Percentiles rank a stretch among this genome's conserved stretches.
These are phyloP conservation scores for Chrysotoxum bicinctum DNA, from an alignment of 2,888 invertebrate genomes.

Conservation along the genomic window DNA sequence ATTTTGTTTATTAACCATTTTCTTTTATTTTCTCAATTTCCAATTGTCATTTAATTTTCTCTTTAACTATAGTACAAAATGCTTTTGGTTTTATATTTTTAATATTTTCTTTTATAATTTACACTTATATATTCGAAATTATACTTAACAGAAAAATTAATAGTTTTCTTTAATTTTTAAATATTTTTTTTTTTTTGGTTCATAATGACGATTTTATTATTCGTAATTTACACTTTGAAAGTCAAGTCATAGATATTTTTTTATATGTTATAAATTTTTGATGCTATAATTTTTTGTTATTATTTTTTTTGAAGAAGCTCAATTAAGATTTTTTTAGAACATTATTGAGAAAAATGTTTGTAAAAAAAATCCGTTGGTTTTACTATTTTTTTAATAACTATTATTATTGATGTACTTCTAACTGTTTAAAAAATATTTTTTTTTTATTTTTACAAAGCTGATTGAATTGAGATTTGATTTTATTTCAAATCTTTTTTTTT, in stretches of 20 bases:
- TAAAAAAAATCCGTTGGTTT: constrained; percentile 5
- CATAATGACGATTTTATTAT: constrained; percentile 30
- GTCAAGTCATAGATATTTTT: constrained; percentile 25
- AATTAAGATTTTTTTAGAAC: constrained; percentile 41
- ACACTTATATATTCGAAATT: constrained; percentile 58
- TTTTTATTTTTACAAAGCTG: constrained; percentile 44
- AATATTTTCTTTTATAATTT: constrained; percentile 44
- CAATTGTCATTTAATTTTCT: constrained; percentile 60
- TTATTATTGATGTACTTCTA: constrained; percentile 27
- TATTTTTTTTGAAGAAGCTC: constrained; percentile 44
- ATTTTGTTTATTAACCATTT: constrained; percentile 61
- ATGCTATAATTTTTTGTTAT: constrained; percentile 5
- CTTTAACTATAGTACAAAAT: constrained; percentile 71
- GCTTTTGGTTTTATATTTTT: constrained; percentile 49
- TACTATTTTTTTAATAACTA: constrained; percentile 37
- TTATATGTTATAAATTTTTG: constrained; percentile 23
- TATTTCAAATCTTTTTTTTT: not conserved
- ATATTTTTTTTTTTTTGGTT: constrained; percentile 12
- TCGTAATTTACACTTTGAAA: constrained; percentile 58
- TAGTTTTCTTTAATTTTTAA: constrained; percentile 1
- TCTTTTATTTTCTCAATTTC: constrained; percentile 60
- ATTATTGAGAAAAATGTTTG: constrained; percentile 37
- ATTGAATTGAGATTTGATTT: constrained; percentile 55
- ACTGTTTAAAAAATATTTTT: constrained; percentile 28
- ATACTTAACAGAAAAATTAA: constrained; percentile 44